Conservation (phyloP, 1,140 invertebrate species). For the Uloborus diversus region DNA sequence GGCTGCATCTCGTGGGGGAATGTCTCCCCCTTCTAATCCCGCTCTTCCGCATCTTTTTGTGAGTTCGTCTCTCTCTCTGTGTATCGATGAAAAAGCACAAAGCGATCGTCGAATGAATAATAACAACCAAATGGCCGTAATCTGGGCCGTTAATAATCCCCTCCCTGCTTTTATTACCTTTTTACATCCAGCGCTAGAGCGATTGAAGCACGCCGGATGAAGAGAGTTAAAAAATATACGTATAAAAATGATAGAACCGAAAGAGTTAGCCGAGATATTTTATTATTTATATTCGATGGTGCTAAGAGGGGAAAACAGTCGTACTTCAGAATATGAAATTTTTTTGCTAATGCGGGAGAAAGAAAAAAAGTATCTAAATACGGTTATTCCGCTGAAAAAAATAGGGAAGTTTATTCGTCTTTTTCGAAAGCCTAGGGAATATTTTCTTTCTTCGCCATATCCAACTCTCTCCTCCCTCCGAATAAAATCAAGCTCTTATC, state of each 20-base stretch:
- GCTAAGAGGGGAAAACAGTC: constrained; percentile 3
- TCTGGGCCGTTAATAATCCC: constrained; percentile 56
- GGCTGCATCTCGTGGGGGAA: constrained; percentile 17
- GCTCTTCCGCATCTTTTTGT: not conserved
- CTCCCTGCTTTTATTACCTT: constrained; percentile 48
- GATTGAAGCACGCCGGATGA: constrained; percentile 21
- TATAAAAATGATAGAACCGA: not conserved
- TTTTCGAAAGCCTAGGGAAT: not conserved
- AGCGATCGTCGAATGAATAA: constrained; percentile 51
- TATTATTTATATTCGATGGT: constrained; percentile 31
- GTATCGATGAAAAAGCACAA: constrained; percentile 28
- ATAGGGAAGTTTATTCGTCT: constrained; percentile 15
- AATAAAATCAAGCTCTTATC: too few relatives aligned
- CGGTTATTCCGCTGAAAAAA: constrained; percentile 13
- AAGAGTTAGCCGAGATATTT: constrained; percentile 36
- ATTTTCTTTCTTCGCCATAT: not conserved
- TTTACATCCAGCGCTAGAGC: constrained; percentile 51
- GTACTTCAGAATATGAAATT: constrained; percentile 48
- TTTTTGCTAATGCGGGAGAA: constrained; percentile 16
- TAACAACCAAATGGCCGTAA: constrained; percentile 56
- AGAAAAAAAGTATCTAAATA: constrained; percentile 28
- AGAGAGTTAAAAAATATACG: constrained; percentile 9
- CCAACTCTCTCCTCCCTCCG: not conserved
- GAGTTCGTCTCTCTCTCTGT: not conserved
- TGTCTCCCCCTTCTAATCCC: not conserved